phyloP scores from a whole-genome alignment of 2,797 vertebrate genomes.

The Otolemur crassicaudatus region DNA sequence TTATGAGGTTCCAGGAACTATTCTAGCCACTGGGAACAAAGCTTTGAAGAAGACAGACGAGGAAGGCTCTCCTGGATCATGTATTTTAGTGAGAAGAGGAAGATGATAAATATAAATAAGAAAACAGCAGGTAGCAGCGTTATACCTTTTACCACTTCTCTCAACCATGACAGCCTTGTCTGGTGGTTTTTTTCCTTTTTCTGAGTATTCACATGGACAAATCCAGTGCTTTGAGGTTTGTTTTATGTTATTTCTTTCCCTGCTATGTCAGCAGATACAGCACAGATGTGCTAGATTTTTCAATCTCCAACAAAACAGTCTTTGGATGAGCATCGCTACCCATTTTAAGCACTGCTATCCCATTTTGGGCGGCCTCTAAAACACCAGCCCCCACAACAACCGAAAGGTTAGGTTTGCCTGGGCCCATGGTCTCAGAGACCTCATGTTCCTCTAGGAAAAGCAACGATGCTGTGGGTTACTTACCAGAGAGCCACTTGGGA shows the following conservation, averaged over 20 bases:
- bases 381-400: background rate
- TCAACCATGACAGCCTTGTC: background rate
- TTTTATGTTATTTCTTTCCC: conserved; percentile 13
- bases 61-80: background rate
- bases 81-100: background rate
- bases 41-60: background rate
- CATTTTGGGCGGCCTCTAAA: background rate
- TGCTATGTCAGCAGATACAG: conserved; percentile 20
- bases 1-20: background rate
- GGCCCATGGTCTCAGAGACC: background rate
- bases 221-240: background rate
- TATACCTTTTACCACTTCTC: background rate
- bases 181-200: background rate
- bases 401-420: background rate
- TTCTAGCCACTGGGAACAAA: background rate
- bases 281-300: conserved; percentile 12
- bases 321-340: background rate
- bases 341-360: background rate
- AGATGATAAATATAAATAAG: background rate
- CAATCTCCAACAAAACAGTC: background rate
- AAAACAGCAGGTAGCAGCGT: background rate
- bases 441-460: conserved; percentile 8
- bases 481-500: conserved; percentile 19
- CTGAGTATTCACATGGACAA: background rate
- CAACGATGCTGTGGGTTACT: background rate